A percentile compares a stretch with the other conserved stretches of the same genome.
phyloP scores from a whole-genome alignment of 2,113 vertebrate genomes.

The Puntigrus tetrazona region DNA sequence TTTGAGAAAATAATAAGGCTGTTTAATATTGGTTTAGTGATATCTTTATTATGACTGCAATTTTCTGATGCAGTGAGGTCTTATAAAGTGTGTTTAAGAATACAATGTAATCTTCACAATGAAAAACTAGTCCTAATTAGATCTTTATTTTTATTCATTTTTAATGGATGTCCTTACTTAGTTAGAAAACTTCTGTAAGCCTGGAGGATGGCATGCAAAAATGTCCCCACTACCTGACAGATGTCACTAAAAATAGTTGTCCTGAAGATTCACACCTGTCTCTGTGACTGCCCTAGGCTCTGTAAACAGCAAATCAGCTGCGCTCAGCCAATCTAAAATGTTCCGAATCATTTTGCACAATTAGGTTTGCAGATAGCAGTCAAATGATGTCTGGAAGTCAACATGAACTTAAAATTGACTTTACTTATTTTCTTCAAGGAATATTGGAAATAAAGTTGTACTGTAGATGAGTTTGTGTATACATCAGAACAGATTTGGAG shows the following conservation, averaged over 20 bases:
- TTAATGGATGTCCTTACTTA: not conserved
- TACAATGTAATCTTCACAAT: not conserved
- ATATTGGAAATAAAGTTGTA: not conserved
- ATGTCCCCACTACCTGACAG: not conserved
- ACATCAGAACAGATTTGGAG: not conserved
- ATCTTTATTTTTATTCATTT: not conserved
- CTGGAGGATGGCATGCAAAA: not conserved
- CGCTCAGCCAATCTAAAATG: not conserved
- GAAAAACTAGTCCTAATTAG: not conserved
- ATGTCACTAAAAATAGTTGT: not conserved
- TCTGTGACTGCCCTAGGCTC: not conserved
- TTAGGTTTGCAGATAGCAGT: not conserved
- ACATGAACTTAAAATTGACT: not conserved
- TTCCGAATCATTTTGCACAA: not conserved
- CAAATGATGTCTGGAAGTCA: not conserved
- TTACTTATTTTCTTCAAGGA: not conserved
- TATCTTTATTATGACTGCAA: not conserved
- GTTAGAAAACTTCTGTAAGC: not conserved
- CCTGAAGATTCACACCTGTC: not conserved
- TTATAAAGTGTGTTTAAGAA: not conserved
- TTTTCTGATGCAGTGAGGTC: not conserved
- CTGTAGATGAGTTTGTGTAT: too few relatives aligned
- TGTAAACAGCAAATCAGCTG: not conserved
- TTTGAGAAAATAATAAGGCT: not conserved
- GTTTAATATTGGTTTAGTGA: not conserved